These are phyloP conservation scores for Chelidonichthys spinosus DNA, from an alignment of 2,797 vertebrate genomes.

Conservation along the genomic window DNA sequence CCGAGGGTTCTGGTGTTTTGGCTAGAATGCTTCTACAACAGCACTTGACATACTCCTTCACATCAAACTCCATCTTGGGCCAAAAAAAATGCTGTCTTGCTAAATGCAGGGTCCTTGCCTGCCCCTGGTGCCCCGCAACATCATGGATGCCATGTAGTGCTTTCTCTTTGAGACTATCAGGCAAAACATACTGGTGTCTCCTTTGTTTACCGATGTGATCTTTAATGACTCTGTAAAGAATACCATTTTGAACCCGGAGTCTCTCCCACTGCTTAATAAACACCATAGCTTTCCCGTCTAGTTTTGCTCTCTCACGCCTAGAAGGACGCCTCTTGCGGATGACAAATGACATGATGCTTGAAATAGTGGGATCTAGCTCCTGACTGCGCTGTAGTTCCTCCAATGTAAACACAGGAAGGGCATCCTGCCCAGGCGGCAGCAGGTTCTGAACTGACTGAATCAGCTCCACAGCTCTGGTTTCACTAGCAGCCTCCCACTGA, in stretches of 20 bases:
- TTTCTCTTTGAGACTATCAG: not conserved
- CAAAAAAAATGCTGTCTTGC: slow-evolving; percentile 40
- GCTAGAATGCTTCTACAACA: slow-evolving; percentile 37
- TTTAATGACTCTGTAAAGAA: not conserved
- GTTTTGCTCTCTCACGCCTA: not conserved
- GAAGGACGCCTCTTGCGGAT: not conserved
- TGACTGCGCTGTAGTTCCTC: not conserved
- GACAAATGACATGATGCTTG: not conserved
- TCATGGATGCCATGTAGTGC: not conserved
- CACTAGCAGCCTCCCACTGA: not conserved
- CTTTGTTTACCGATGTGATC: not conserved
- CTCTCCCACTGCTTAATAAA: not conserved
- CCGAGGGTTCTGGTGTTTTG: slow-evolving; percentile 48
- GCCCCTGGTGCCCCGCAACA: slow-evolving; percentile 25
- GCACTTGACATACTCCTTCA: slow-evolving; percentile 19
- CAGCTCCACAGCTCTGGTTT: not conserved
- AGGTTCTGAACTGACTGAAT: not conserved
- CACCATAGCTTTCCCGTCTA: not conserved
- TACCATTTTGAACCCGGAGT: not conserved
- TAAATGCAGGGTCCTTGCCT: slow-evolving; percentile 15
- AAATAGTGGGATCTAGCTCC: not conserved
- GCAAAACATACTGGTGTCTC: slow-evolving; percentile 9
- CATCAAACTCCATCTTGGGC: slow-evolving; percentile 40
- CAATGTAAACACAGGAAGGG: not conserved
- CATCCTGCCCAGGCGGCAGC: slow-evolving; percentile 12